A percentile compares a stretch with the other conserved stretches of the same genome.
Evolutionary conservation across 2,888 invertebrate species (phyloP).

Genomic region (Athalia circularis): DNA sequence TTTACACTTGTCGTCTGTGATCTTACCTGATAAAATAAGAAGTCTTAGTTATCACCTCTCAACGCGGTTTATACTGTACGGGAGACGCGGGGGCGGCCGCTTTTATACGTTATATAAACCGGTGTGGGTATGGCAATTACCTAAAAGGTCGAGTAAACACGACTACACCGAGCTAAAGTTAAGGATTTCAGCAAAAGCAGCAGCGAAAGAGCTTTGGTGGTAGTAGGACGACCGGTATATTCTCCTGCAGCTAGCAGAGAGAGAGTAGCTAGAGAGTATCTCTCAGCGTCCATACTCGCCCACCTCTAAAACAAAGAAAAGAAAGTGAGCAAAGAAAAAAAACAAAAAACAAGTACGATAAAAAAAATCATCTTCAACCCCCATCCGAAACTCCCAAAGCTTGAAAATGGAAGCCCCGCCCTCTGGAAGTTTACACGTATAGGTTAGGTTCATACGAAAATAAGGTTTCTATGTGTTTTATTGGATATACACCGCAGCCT

Average conservation of each 20-base stretch:
- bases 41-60: constrained; percentile 42
- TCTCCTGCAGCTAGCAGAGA: neutral
- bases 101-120: neutral
- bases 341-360: too few species aligned
- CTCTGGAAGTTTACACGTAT: constrained; percentile 50
- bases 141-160: constrained; percentile 74
- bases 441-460: constrained; percentile 23
- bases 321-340: too few species aligned
- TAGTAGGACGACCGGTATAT: constrained; percentile 14
- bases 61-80: too few species aligned
- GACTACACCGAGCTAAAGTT: constrained; percentile 69
- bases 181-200: constrained; percentile 54
- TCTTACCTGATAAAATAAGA: constrained; percentile 39
- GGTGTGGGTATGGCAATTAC: constrained; percentile 65
- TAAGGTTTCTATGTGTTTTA: too few species aligned
- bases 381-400: too few species aligned
- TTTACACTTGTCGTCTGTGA: constrained; percentile 4
- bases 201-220: too few species aligned
- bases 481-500: too few species aligned
- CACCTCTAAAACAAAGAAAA: neutral
- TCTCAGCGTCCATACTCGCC: constrained; percentile 25
- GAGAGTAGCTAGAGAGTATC: constrained; percentile 8
- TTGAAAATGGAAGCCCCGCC: too few species aligned
- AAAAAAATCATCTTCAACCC: too few species aligned
- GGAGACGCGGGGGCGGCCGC: constrained; percentile 9